These are phyloP conservation scores for Pandemis cinnamomeana DNA, from an alignment of 2,888 invertebrate genomes.

Conservation along the genomic window DNA sequence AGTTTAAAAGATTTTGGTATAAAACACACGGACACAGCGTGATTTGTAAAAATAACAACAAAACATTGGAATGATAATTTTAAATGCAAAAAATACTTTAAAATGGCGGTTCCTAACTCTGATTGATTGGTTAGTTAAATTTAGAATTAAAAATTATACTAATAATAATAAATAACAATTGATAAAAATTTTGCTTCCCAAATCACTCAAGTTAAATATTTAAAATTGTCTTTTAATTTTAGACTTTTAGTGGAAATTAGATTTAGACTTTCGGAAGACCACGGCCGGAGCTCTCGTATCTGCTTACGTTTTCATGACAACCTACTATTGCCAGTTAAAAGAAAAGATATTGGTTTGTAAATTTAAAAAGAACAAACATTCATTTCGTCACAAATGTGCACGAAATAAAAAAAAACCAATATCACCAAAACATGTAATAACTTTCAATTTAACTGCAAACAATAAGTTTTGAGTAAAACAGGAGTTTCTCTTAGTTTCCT, in stretches of 20 bases:
- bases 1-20: background rate
- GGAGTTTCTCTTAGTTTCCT: no score
- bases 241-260: background rate
- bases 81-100: slow-evolving; percentile 48
- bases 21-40: background rate
- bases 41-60: slow-evolving; percentile 23
- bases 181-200: slow-evolving; percentile 4
- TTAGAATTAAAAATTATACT: slow-evolving; percentile 22
- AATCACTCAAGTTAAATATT: background rate
- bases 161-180: slow-evolving; percentile 29
- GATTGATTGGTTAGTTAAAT: slow-evolving; percentile 39
- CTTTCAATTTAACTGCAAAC: no score
- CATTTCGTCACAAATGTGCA: no score
- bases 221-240: slow-evolving; percentile 25
- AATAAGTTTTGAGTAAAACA: no score
- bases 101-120: slow-evolving; percentile 39
- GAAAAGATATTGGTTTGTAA: background rate
- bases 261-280: background rate
- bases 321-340: background rate
- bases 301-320: background rate
- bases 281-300: background rate
- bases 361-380: no score
- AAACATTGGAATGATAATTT: slow-evolving; percentile 48
- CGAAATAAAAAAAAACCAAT: no score
- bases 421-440: no score